Base-by-base conservation (phyloP, 2,113 vertebrate species). In the Polypterus senegalus region DNA sequence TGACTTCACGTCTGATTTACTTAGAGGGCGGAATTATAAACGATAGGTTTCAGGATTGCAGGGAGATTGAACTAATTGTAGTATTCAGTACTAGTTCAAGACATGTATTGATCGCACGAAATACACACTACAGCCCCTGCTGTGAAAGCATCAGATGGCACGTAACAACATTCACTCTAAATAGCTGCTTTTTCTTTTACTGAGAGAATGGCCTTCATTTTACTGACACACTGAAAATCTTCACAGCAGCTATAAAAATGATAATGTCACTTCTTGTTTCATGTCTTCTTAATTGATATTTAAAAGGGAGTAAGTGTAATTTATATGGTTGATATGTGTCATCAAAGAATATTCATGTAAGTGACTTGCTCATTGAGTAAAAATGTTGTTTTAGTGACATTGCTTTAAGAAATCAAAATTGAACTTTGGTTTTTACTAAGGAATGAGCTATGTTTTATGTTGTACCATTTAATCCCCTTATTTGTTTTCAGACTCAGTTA, bases 1-100 rank as follows among this genome's bases (percentile, higher is more conserved):
- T 64, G 78, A 71, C 73, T 76, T 69, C 67, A 57, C 67, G 69
- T 70, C 67, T 54, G 46, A 46, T 44, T 55, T 54, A 8, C 46
- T 61, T 54, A 54, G 49, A 59, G 53, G 53, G 59, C 54, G 58
- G 55, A 57, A 60, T 48, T 51, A 57, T 71, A 47, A 67, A 62
- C 58, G 27, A 56, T 57, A 47, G 55, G 45, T 58, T 49, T 44
- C 9, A 54, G 51, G 48, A 51, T 43, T 57, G 10, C 54, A 27
- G 43, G 10, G 43, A 53, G 64, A 62, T 59, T 57, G 49, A 56
- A 45, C 9, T 59, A 65, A 49, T 62, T 65, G 59, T 51, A 57
- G 53, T 52, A 54, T 61, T 62, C 59, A 61, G 48, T 57, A 49
- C 49, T 58, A 44, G 44, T 47, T 47, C 54, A 51, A 46, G 43